Conservation (phyloP, 2,113 vertebrate genomes). For the Pogonocichla stellata region DNA sequence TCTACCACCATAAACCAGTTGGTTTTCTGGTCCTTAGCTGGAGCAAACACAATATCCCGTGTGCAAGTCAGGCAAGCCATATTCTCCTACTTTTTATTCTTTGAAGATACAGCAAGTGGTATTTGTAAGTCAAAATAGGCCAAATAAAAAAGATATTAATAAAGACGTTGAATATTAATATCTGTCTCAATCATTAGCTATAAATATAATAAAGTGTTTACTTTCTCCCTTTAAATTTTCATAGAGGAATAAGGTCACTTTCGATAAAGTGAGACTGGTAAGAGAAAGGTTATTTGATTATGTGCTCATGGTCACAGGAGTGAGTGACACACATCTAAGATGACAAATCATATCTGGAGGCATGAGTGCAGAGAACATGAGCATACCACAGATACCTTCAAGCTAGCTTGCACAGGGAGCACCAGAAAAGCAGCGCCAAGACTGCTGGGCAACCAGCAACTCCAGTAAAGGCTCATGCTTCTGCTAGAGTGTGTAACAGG, state of each 20-base stretch:
- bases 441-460: background rate
- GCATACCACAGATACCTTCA: background rate
- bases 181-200: background rate
- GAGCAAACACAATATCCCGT: fast-evolving
- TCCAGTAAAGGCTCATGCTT: background rate
- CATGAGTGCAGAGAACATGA: background rate
- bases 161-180: background rate
- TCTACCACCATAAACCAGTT: background rate
- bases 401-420: background rate
- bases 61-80: background rate
- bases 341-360: background rate
- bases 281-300: background rate
- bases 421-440: background rate
- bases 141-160: background rate
- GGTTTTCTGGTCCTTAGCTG: background rate
- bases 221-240: background rate
- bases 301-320: background rate
- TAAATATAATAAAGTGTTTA: background rate
- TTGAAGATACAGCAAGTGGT: background rate
- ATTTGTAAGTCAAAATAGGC: background rate
- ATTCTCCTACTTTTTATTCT: background rate
- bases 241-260: background rate
- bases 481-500: background rate
- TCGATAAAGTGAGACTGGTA: background rate
- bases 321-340: background rate